Evolutionary conservation across 2,888 invertebrate species (phyloP), one percentile per base, ranked within the genome.

Genomic region (Hydroisotoma schaefferi): DNA sequence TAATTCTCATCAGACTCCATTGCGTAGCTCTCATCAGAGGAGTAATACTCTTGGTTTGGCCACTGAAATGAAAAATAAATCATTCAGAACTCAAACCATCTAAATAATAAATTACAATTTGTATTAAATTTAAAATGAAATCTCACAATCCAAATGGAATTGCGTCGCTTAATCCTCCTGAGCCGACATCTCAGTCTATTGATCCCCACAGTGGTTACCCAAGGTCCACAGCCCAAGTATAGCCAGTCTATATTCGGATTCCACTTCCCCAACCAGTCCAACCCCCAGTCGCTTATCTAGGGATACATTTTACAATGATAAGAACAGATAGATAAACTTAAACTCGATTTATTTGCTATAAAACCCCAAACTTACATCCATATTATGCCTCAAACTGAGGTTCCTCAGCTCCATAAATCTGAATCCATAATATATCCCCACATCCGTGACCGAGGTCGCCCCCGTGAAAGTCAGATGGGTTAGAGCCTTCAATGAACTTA

Each of bases 261-360:
- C 2, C 40, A 38, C 26, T 40, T 52, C 22, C 63, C 63, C 1
- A 63, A 46, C 56, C 48, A 53, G 18, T 63, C 57, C n/a, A 63
- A 18, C 8, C 63, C 63, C 63, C 63, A 63, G 44, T 63, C 63
- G 28, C 56, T 63, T 27, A 63, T 63, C 63, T 63, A 28, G n/a
- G 55, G 18, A 51, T 12, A 33, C 3, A 48, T 15, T 29, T 2
- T 2, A 10, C 2, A n/a, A n/a, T 29, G 12, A 8, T 22, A 29
- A 29, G 23, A 47, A 26, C n/a, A 37, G 15, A 48, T 40, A 28
- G 2, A 28, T 20, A 28, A 20, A 29, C n/a, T 38, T 29, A 51
- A 29, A 5, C 28, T 33, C 10, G 8, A 27, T 15, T 15, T 6
- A 29, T 8, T 28, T 29, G 8, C 5, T 33, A 51, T 51, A 5